Percentiles rank a stretch among this genome's conserved stretches.
Evolutionary conservation across 2,797 vertebrate species (phyloP).

Genomic region (Cyclura pinguis): DNA sequence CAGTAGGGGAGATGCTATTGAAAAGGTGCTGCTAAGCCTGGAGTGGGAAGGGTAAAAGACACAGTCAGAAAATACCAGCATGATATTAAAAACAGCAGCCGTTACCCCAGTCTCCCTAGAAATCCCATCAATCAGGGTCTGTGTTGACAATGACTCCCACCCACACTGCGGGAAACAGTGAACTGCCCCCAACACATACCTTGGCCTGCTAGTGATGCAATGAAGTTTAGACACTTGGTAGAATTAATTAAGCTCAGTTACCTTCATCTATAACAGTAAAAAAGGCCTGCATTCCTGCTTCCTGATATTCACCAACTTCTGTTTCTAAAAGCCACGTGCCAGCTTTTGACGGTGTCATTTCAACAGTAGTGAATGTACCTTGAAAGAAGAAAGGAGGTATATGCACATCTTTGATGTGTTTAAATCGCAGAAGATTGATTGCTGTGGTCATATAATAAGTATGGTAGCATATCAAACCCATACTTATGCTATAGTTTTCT

Average conservation of each 20-base stretch:
- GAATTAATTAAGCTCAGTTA: constrained; percentile 68
- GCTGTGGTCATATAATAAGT: background rate
- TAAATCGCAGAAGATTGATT: background rate
- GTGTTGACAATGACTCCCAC: background rate
- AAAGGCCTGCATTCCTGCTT: constrained; percentile 91
- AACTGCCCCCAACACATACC: background rate
- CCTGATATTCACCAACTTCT: constrained; percentile 88
- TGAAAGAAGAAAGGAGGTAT: constrained; percentile 47
- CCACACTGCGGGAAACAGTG: background rate
- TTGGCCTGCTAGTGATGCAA: background rate
- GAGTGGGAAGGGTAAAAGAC: background rate
- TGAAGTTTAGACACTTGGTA: too few relatives aligned
- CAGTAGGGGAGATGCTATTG: background rate
- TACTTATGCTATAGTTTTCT: background rate
- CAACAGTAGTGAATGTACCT: constrained; percentile 92
- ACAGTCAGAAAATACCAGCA: background rate
- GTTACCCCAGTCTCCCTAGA: background rate
- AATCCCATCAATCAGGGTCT: background rate
- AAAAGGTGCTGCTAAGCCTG: background rate
- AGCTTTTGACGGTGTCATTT: constrained; percentile 92
- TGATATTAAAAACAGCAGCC: background rate
- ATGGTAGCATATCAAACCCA: background rate
- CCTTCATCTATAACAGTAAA: constrained; percentile 91
- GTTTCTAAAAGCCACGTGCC: constrained; percentile 95
- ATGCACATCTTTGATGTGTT: background rate